Evolutionary conservation across 1,140 invertebrate genomes (phyloP).

Genomic region (Asobara japonica): DNA sequence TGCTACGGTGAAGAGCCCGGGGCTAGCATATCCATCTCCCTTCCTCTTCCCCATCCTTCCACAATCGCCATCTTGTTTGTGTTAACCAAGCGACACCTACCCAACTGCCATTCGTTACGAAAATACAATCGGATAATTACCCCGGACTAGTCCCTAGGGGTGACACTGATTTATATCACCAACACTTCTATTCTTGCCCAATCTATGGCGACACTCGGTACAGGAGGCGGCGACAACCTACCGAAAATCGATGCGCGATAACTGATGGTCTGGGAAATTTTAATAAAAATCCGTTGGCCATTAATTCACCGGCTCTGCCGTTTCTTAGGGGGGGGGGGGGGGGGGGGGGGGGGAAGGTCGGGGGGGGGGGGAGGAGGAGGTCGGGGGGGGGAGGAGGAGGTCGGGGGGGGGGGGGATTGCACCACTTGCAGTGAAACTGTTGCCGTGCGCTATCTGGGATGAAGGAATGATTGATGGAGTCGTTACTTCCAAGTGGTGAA

Average conservation of each 20-base stretch:
- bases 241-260: neutral
- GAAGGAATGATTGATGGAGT: no score
- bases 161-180: slow-evolving; percentile 18
- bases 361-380: no score
- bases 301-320: neutral
- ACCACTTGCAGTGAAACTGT: neutral
- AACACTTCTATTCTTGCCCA: neutral
- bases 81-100: neutral
- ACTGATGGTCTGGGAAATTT: neutral
- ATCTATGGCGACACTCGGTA: neutral
- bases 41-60: neutral
- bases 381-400: no score
- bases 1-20: neutral
- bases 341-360: no score
- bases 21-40: neutral
- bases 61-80: slow-evolving; percentile 10
- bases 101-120: slow-evolving; percentile 10
- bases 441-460: neutral
- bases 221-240: neutral
- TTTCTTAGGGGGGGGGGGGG: no score
- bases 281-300: neutral
- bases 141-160: neutral
- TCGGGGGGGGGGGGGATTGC: no score
- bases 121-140: slow-evolving; percentile 24
- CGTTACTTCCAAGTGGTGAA: no score